A percentile compares a stretch with the other conserved stretches of the same genome.
These are phyloP conservation scores for Pseudorasbora parva DNA, from an alignment of 2,113 vertebrate genomes.

Conservation along the genomic window DNA sequence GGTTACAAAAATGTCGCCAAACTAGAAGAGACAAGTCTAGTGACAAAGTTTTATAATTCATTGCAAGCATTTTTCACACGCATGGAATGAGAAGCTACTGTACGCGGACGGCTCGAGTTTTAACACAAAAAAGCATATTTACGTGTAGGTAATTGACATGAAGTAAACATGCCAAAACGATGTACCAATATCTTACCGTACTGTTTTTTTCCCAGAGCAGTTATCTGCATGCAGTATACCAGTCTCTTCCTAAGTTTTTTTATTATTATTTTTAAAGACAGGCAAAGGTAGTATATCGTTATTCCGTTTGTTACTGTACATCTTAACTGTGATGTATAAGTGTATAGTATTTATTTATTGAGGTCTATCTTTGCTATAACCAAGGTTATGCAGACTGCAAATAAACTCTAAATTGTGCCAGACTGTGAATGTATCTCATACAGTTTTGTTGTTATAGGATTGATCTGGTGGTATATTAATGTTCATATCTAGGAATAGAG, in stretches of 20 bases:
- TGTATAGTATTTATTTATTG: slow-evolving; percentile 67
- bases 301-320: slow-evolving; percentile 54
- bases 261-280: slow-evolving; percentile 48
- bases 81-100: slow-evolving; percentile 40
- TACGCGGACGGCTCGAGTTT: slow-evolving; percentile 24
- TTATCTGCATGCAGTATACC: slow-evolving; percentile 60
- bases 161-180: slow-evolving; percentile 65
- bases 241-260: slow-evolving; percentile 41
- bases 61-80: slow-evolving; percentile 10
- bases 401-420: slow-evolving; percentile 64
- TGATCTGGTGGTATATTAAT: neutral
- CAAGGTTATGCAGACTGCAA: slow-evolving; percentile 56
- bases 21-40: slow-evolving; percentile 51
- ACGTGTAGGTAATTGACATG: slow-evolving; percentile 42
- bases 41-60: slow-evolving; percentile 62
- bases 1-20: slow-evolving; percentile 60
- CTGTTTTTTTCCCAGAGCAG: slow-evolving; percentile 40
- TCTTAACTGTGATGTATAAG: slow-evolving; percentile 55
- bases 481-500: neutral
- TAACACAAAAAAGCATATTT: slow-evolving; percentile 46
- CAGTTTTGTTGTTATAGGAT: slow-evolving; percentile 6
- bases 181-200: slow-evolving; percentile 51
- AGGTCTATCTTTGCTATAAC: slow-evolving; percentile 58
- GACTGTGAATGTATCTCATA: slow-evolving; percentile 45
- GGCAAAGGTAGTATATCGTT: slow-evolving; percentile 41